phyloP scores from a whole-genome alignment of 2,113 vertebrate species.

The Tichodroma muraria region DNA sequence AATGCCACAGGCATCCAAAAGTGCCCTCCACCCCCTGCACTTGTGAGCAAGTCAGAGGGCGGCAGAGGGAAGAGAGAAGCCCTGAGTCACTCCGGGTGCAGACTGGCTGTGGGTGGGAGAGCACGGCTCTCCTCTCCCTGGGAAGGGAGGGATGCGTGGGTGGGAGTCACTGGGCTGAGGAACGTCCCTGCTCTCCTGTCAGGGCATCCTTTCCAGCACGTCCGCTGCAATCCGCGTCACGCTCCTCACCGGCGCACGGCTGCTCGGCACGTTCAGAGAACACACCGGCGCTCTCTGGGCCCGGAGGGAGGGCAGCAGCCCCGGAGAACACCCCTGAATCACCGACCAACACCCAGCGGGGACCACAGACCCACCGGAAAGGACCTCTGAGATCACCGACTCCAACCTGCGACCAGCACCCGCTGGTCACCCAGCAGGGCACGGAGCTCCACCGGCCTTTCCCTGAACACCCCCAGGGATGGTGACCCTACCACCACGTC shows the following conservation, averaged over 20 bases:
- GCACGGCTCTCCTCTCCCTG: background rate
- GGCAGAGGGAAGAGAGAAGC: background rate
- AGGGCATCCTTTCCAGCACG: background rate
- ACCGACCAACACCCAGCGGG: fast-evolving
- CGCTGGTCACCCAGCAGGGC: background rate
- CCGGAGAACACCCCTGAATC: background rate
- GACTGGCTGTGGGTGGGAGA: background rate
- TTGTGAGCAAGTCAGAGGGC: background rate
- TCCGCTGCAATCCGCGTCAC: background rate
- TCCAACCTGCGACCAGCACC: background rate
- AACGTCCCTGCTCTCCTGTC: background rate
- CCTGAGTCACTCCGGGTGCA: background rate
- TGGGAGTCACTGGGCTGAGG: background rate
- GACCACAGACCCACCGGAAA: no score
- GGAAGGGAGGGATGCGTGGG: fast-evolving
- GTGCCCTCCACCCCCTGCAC: background rate
- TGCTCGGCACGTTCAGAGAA: fast-evolving
- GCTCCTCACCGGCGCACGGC: background rate
- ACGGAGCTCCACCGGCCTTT: background rate
- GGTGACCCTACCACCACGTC: no score
- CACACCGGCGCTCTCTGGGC: no score
- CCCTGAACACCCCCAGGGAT: background rate
- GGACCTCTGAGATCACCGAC: no score
- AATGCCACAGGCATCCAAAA: background rate
- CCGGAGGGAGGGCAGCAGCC: background rate